phyloP scores from a whole-genome alignment of 2,888 invertebrate genomes.

The Cantharis nigra region DNA sequence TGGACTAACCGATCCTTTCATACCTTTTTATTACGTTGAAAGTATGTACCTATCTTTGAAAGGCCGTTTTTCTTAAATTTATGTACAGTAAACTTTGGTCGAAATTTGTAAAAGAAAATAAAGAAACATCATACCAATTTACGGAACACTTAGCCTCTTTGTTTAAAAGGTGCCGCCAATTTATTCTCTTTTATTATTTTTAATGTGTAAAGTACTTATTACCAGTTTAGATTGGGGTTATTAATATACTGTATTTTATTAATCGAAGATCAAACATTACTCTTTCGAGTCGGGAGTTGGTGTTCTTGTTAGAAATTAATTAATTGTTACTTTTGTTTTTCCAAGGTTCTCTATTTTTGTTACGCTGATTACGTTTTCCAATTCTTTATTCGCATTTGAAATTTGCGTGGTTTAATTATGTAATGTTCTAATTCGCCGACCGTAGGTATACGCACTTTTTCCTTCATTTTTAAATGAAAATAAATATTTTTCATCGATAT shows the following conservation, averaged over 20 bases:
- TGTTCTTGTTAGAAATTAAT: neutral
- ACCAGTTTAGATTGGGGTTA: slow-evolving; percentile 1
- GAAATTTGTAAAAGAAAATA: neutral
- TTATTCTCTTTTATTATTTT: slow-evolving; percentile 14
- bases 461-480: no score
- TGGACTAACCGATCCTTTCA: neutral
- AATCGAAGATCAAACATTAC: neutral
- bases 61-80: neutral
- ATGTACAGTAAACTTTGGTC: neutral
- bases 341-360: neutral
- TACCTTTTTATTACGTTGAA: neutral
- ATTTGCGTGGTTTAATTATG: neutral
- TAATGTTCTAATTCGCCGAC: neutral
- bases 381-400: neutral
- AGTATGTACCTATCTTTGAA: neutral
- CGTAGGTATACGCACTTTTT: neutral
- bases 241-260: neutral
- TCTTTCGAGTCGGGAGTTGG: neutral
- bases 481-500: neutral
- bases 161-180: slow-evolving; percentile 21
- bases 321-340: neutral
- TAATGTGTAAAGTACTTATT: slow-evolving; percentile 3
- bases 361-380: neutral
- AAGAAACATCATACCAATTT: slow-evolving; percentile 19
- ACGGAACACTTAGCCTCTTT: slow-evolving; percentile 16